phyloP scores from a whole-genome alignment of 1,140 invertebrate species.

The Lutraria rhynchaena region DNA sequence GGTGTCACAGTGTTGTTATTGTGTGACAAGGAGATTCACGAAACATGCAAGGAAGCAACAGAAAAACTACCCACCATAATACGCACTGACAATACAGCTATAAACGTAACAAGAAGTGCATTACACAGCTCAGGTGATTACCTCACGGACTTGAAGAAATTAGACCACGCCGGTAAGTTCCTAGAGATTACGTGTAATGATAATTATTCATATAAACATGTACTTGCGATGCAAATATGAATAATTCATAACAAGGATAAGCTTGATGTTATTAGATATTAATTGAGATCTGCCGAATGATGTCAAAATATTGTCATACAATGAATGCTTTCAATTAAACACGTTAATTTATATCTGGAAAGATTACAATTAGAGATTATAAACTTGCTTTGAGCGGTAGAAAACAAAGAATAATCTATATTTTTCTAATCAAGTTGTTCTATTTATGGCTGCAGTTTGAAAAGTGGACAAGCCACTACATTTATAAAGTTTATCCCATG shows the following conservation, averaged over 20 bases:
- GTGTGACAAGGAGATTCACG: background rate
- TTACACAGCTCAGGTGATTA: constrained; percentile 5
- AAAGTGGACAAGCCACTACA: too few relatives aligned
- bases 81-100: background rate
- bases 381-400: too few relatives aligned
- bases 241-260: background rate
- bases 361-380: too few relatives aligned
- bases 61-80: background rate
- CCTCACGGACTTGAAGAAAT: background rate
- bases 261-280: background rate
- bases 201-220: background rate
- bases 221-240: background rate
- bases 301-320: background rate
- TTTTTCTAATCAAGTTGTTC: too few relatives aligned
- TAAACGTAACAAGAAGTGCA: background rate
- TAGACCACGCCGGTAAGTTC: background rate
- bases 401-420: too few relatives aligned
- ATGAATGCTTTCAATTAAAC: too few relatives aligned
- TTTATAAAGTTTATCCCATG: too few relatives aligned
- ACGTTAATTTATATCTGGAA: too few relatives aligned
- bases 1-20: background rate
- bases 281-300: background rate
- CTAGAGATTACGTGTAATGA: background rate
- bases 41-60: background rate
- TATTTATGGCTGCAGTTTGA: too few relatives aligned